A percentile compares a stretch with the other conserved stretches of the same genome.
These are phyloP conservation scores for Cryptus armator DNA, from an alignment of 2,888 invertebrate species.

Conservation along the genomic window DNA sequence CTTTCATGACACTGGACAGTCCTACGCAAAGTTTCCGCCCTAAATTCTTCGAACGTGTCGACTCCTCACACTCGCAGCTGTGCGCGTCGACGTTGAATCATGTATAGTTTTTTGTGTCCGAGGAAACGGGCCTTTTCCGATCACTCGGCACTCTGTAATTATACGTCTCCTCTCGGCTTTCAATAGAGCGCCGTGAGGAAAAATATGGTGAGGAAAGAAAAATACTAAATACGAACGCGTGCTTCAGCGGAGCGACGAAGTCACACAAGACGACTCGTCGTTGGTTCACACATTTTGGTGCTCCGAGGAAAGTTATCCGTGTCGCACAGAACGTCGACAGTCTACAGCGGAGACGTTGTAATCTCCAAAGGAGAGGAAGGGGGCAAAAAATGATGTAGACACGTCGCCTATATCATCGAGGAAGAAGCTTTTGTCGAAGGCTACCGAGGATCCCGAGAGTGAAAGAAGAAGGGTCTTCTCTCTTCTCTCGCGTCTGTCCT, in stretches of 20 bases:
- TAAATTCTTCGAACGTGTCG: conserved; percentile 56
- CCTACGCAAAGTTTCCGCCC: conserved; percentile 42
- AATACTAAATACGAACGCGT: conserved; percentile 58
- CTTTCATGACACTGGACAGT: conserved; percentile 26
- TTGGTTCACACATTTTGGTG: conserved; percentile 37
- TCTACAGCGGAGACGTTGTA: conserved; percentile 1
- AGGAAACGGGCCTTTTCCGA: conserved; percentile 64
- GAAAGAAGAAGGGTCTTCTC: conserved; percentile 31
- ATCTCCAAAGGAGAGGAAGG: neutral
- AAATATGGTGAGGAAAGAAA: conserved; percentile 6
- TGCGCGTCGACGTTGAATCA: conserved; percentile 36
- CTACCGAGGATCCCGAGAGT: conserved; percentile 10
- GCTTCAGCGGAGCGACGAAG: conserved; percentile 10
- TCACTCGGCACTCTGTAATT: conserved; percentile 69
- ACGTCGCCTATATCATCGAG: conserved; percentile 38
- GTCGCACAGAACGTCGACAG: conserved; percentile 31
- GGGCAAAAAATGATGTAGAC: conserved; percentile 20
- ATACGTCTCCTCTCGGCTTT: conserved; percentile 44
- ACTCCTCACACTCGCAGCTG: conserved; percentile 57
- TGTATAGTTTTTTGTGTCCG: conserved; percentile 47
- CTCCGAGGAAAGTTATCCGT: conserved; percentile 34
- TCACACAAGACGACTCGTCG: conserved; percentile 30
- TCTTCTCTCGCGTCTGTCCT: conserved; percentile 24
- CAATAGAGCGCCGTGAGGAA: neutral
- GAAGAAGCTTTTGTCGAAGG: conserved; percentile 44